phyloP scores from a whole-genome alignment of 2,113 vertebrate genomes.

The Romanogobio albipinnatus region DNA sequence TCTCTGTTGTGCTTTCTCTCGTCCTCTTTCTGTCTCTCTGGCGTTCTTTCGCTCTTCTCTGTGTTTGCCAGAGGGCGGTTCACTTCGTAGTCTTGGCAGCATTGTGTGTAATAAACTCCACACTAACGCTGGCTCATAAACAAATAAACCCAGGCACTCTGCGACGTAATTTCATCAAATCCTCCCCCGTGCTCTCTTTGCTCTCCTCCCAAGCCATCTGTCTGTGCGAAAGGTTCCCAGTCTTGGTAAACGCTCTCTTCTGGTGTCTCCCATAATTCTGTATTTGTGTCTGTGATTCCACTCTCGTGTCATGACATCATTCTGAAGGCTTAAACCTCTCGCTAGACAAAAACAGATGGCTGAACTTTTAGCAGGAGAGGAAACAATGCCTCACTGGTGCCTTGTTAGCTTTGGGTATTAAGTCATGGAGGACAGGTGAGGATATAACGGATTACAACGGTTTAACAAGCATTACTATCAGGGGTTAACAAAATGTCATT shows the following conservation, averaged over 20 bases:
- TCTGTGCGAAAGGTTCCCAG: slow-evolving; percentile 37
- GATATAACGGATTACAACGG: background rate
- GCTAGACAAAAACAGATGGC: slow-evolving; percentile 1
- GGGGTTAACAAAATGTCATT: no score
- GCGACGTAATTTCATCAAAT: slow-evolving; percentile 58
- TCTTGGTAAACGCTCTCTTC: slow-evolving; percentile 42
- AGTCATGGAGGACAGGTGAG: background rate
- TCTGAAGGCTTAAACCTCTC: slow-evolving; percentile 10
- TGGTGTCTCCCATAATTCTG: slow-evolving; percentile 42
- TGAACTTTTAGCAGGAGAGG: slow-evolving; percentile 2
- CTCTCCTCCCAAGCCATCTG: slow-evolving; percentile 39
- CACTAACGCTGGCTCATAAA: slow-evolving; percentile 56
- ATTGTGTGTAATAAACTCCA: slow-evolving; percentile 62
- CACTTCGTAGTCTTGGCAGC: slow-evolving; percentile 57
- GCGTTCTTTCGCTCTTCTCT: background rate
- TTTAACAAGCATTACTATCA: background rate
- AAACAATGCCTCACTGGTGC: background rate
- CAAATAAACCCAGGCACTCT: slow-evolving; percentile 55
- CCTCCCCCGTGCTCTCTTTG: slow-evolving; percentile 40
- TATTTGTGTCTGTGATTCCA: slow-evolving; percentile 40
- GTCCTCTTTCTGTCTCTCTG: slow-evolving; percentile 9
- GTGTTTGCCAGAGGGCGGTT: slow-evolving; percentile 53
- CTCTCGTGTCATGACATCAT: slow-evolving; percentile 42
- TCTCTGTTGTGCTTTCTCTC: background rate
- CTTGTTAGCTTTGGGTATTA: slow-evolving; percentile 16